Evolutionary conservation across 2,888 invertebrate species (phyloP), one percentile per base, ranked within the genome.

Genomic region (Lycaena phlaeas): DNA sequence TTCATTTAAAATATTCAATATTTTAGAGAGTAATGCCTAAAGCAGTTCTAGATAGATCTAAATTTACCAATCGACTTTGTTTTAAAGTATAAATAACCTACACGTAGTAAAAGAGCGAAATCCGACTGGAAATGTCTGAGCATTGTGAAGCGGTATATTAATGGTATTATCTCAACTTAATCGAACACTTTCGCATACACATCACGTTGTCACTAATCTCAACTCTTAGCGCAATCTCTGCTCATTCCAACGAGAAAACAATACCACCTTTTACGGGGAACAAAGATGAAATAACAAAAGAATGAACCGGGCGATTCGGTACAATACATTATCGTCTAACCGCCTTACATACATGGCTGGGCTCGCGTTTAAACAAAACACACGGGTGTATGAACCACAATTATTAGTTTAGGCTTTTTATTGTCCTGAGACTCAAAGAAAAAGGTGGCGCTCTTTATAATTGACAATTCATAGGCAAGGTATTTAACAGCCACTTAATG

Each of bases 181-280:
- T 39, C 26, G 37, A 29, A 30, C 14, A 31, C 38, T 43, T 44
- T 42, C 38, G 63, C 61, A 71, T 60, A 64, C 74, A 67, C 64
- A 61, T 77, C 76, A 78, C 77, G 75, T 76, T 70, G 70, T 73
- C 73, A 66, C 69, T 78, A 77, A 79, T 78, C 75, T 75, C 65
- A 62, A 69, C 75, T 79, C 72, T 77, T 74, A 73, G 68, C 72
- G 68, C 74, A 79, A 78, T 79, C 78, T 74, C 66, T 59, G 59
- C 53, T 69, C 61, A 69, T 75, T 72, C 66, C 64, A 54, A 60
- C 60, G 69, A 67, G 72, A 69, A 77, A 81, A 81, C 79, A 82
- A 82, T 78, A 72, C 68, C 65, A 77, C 77, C 74, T 76, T 76
- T 72, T 67, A 70, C 51, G 52, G 57, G 55, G 65, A 69, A 77